Percentiles rank a stretch among this genome's conserved stretches.
phyloP scores from a whole-genome alignment of 2,113 vertebrate genomes.

The Mastomys natalensis region DNA sequence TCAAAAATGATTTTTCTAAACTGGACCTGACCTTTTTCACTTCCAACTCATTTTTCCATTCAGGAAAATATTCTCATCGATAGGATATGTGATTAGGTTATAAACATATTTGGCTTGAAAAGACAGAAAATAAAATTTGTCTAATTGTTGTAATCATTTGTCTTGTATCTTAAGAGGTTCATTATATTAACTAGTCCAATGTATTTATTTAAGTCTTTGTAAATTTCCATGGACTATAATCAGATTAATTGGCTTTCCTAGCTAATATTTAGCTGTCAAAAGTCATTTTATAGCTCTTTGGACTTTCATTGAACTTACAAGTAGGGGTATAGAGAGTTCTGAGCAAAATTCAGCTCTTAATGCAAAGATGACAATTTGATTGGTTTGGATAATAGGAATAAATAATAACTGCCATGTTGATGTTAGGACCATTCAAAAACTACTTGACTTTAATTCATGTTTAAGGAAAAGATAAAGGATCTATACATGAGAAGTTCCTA shows the following conservation, averaged over 20 bases:
- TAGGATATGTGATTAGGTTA: slow-evolving; percentile 1
- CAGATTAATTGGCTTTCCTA: slow-evolving; percentile 25
- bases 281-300: not conserved
- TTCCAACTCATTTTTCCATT: slow-evolving; percentile 33
- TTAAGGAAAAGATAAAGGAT: slow-evolving; percentile 47
- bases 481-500: slow-evolving; percentile 1
- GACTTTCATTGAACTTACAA: slow-evolving; percentile 38
- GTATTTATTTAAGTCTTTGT: slow-evolving; percentile 53
- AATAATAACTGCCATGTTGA: slow-evolving; percentile 40
- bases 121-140: not conserved
- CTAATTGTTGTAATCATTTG: slow-evolving; percentile 34
- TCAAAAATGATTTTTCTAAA: slow-evolving; percentile 47
- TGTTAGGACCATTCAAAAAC: slow-evolving; percentile 48
- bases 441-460: slow-evolving; percentile 28
- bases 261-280: slow-evolving; percentile 25
- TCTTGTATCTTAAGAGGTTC: slow-evolving; percentile 27
- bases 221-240: slow-evolving; percentile 23
- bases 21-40: slow-evolving; percentile 29
- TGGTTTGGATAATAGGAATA: slow-evolving; percentile 26
- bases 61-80: slow-evolving; percentile 28
- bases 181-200: slow-evolving; percentile 45
- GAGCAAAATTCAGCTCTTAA: slow-evolving; percentile 45
- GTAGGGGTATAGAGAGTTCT: not conserved
- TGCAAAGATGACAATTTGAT: slow-evolving; percentile 20
- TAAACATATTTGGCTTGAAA: slow-evolving; percentile 49